Base-by-base conservation (phyloP, 2,888 invertebrate genomes). In the Lithophane ornitopus region DNA sequence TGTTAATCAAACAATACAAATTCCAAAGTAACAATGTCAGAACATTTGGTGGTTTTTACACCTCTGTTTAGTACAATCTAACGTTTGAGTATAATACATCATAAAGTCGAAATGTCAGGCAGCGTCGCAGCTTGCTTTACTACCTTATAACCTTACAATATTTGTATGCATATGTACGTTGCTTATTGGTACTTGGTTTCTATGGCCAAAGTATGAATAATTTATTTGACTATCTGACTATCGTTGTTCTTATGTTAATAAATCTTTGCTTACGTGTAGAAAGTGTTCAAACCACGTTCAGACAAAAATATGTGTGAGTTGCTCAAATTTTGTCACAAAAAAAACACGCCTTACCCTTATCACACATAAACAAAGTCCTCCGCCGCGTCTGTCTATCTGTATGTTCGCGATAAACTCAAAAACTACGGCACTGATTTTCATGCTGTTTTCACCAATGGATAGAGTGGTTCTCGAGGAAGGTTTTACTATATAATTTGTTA, bases 31-130 rank as follows among this genome's bases (percentile, higher is more conserved):
- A 80, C 84, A 74, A 56, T 66, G 56, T 75, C 61, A 74, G 39
- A 69, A 52, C 26, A 76, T 85, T 84, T 71, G n/a, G 67, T 44
- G 65, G 70, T 87, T 81, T 85, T 82, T 82, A 87, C 79, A 81
- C 54, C 87, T 70, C 61, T 39, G 70, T 86, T 81, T 84, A 86
- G 22, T 76, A 74, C 71, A 34, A 52, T 63, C 54, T 75, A n/a
- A 63, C 85, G 63, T 70, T 84, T 81, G 49, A 75, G 74, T 44
- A 70, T 75, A 84, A 85, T 69, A 74, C 58, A 70, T 77, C 85
- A 69, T 87, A 87, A 87, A 81, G 54, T 61, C 11, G 46, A 67
- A 78, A 85, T 65, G 65, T 41, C 63, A 72, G 70, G 61, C 49
- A 71, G 61, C 49, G 66, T 67, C 56, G 54, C 62, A 62, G 58